Conservation (phyloP, 2,113 vertebrate species). For the Cololabis saira region DNA sequence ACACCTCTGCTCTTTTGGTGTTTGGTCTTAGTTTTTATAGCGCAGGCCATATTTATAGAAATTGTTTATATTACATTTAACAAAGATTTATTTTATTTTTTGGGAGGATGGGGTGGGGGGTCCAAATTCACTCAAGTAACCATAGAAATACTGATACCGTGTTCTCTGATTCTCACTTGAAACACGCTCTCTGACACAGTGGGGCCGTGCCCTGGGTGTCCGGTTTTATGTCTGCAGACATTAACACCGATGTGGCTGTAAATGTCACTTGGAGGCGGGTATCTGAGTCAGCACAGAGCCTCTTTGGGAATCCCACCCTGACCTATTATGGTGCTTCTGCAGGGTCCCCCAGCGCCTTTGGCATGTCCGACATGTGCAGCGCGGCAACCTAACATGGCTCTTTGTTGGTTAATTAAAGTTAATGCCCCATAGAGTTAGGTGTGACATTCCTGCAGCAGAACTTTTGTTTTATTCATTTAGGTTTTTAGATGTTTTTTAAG, state of each 20-base stretch:
- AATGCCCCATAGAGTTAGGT: no score
- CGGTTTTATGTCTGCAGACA: slow-evolving; percentile 33
- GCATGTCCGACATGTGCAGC: slow-evolving; percentile 8
- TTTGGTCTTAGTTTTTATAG: no score
- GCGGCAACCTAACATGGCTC: no score
- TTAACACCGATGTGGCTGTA: slow-evolving; percentile 54
- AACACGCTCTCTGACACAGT: not conserved
- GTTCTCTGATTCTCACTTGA: slow-evolving; percentile 18
- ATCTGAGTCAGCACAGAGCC: slow-evolving; percentile 71
- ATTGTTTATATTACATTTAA: no score
- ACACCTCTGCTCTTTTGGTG: no score
- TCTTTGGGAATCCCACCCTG: slow-evolving; percentile 47
- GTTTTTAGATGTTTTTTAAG: no score
- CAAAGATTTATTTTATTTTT: no score
- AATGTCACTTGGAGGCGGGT: slow-evolving; percentile 70
- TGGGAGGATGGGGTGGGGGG: no score
- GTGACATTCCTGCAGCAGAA: not conserved
- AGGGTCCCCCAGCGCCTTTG: slow-evolving; percentile 19
- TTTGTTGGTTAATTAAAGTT: not conserved
- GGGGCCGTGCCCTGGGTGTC: slow-evolving; percentile 42
- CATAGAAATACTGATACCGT: not conserved
- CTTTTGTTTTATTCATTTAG: not conserved
- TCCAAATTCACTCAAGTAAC: no score
- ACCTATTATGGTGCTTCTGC: slow-evolving; percentile 69
- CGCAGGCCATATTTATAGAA: no score